Base-by-base conservation (phyloP, 1,140 invertebrate species). In the Samia ricini region DNA sequence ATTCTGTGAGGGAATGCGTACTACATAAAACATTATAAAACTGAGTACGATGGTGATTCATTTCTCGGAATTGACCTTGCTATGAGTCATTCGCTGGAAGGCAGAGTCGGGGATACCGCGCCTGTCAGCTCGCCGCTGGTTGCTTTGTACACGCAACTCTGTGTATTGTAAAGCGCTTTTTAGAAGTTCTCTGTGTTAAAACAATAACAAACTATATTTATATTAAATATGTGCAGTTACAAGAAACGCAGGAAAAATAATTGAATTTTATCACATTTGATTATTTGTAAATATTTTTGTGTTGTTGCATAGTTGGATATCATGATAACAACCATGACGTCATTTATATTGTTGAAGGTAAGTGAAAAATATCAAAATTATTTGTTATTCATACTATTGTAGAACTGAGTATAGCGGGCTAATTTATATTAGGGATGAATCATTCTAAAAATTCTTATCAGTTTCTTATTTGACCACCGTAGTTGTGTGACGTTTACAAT, bases 1-100 rank as follows among this genome's bases (percentile, higher is more conserved):
- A 63, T 76, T 71, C 72, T 79, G 80, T 76, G 75, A 77, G 79
- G 74, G 81, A 86, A 87, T 83, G 84, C 78, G 81, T 76, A 83
- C 75, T 78, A 88, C 81, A 78, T 88, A 88, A 74, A 76, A 69
- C 85, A 77, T 88, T 89, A 77, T 85, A 74, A 84, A 88, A 86
- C 78, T 87, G 80, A 83, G 83, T 79, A 78, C 77, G 71, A 74
- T 89, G 86, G 85, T 91, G 89, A 91, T 90, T 91, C 89, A 91
- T 90, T 89, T 89, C 85, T 91, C 88, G 88, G 89, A 91, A 90
- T 90, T 91, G 89, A 91, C 89, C 89, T 91, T 91, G 89, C 88
- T 87, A 90, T 91, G 89, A 91, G 89, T 91, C 88, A 91, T 88
- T 89, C 86, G 86, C 71, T 85, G 83, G 81, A 86, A 87, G 85